Percentiles rank a stretch among this genome's conserved stretches.
Evolutionary conservation across 1,140 invertebrate species (phyloP).

Genomic region (Drosophila ficusphila): DNA sequence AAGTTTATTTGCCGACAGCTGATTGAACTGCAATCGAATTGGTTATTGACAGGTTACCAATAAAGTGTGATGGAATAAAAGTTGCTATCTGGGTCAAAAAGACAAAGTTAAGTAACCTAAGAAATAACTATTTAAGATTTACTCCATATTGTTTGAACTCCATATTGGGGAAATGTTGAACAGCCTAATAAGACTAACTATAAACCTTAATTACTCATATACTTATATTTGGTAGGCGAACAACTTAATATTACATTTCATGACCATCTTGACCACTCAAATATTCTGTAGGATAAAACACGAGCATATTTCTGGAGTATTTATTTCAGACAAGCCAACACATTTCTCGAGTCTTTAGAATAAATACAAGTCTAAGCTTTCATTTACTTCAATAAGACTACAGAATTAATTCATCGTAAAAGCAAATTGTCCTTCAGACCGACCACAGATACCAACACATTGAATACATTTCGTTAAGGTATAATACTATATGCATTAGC

Average conservation of each 20-base stretch:
- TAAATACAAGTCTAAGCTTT: constrained; percentile 11
- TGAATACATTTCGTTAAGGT: constrained; percentile 7
- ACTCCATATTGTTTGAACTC: no score
- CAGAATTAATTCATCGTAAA: constrained; percentile 48
- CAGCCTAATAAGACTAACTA: no score
- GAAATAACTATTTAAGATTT: no score
- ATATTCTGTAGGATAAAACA: constrained; percentile 11
- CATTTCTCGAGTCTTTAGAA: not conserved
- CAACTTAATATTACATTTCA: not conserved
- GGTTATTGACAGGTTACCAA: not conserved
- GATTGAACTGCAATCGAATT: constrained; percentile 21
- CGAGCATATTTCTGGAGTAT: not conserved
- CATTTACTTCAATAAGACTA: constrained; percentile 35
- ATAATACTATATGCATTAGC: constrained; percentile 18
- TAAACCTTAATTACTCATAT: no score
- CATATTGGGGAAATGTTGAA: no score
- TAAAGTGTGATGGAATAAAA: not conserved
- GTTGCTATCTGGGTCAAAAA: no score
- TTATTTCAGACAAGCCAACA: constrained; percentile 5
- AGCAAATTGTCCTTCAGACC: constrained; percentile 28
- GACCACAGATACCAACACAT: constrained; percentile 13
- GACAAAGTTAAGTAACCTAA: no score
- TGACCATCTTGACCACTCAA: not conserved
- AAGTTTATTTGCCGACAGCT: constrained; percentile 24
- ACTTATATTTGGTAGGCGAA: no score